Percentiles rank a stretch among this genome's conserved stretches.
Conservation (phyloP, 2,888 invertebrate genomes). For the Boloria selene region DNA sequence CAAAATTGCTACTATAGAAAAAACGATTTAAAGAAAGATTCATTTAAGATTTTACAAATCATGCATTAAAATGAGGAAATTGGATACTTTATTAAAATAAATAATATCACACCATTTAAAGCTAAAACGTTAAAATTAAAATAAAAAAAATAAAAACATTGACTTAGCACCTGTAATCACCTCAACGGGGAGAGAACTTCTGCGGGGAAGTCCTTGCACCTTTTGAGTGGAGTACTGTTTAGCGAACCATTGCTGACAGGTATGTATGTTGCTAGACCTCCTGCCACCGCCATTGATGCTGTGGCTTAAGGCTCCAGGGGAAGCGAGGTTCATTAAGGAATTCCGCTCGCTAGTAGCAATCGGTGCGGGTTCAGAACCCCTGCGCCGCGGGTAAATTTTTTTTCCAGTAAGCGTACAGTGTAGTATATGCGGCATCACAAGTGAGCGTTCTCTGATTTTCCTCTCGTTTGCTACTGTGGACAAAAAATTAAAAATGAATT, state of each 20-base stretch:
- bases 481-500: neutral
- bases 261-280: constrained; percentile 49
- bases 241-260: constrained; percentile 63
- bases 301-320: constrained; percentile 49
- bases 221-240: constrained; percentile 52
- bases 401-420: constrained; percentile 57
- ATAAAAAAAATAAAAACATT: constrained; percentile 49
- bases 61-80: neutral
- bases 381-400: constrained; percentile 56
- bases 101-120: constrained; percentile 28
- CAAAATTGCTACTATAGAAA: neutral
- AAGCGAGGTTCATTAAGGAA: constrained; percentile 47
- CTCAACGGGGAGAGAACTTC: constrained; percentile 74
- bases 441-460: constrained; percentile 53
- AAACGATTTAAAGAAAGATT: too few species aligned
- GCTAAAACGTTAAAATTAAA: constrained; percentile 37
- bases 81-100: constrained; percentile 15
- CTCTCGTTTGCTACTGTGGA: constrained; percentile 58
- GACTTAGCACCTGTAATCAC: constrained; percentile 69
- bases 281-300: constrained; percentile 57
- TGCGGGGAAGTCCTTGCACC: constrained; percentile 51
- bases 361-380: constrained; percentile 67
- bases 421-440: constrained; percentile 53
- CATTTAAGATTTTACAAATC: neutral
- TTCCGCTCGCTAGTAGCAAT: constrained; percentile 51